Base-by-base conservation (phyloP, 2,113 vertebrate genomes). In the Epinephelus cyanopodus region DNA sequence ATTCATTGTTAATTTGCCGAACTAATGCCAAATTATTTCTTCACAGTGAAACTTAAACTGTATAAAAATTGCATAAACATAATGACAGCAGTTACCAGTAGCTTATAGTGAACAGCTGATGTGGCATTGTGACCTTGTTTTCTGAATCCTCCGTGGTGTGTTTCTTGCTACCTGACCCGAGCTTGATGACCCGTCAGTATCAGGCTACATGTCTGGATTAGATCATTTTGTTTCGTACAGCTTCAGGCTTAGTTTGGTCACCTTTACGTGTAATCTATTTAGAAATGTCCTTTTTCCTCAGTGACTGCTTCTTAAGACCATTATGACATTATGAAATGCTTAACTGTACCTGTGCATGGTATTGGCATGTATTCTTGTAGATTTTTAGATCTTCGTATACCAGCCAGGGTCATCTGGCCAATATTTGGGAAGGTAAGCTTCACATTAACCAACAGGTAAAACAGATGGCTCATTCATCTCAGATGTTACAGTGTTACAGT, bases 401-500 rank as follows among this genome's bases (percentile, higher is more conserved):
- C 60, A 25, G 58, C 17, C 42, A 67, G 18, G 19, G 48, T 71
- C 3, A 56, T 64, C 3, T 56, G 48, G 25, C 25, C 18, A 25
- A 25, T 52, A 53, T 53, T 57, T 68, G 15, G 4, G 4, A 68
- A 54, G 5, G 21, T 70, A 33, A 53, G 17, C n/a, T 42, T 7
- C 27, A 67, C 18, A 47, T 61, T 10, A 18, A 47, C 6, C 18
- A 81, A 53, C 4, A 60, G 6, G n/a, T 19, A 21, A 65, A 58
- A 27, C 27, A 29, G n/a, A 69, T 23, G 10, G 18, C 45, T 21
- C 11, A 56, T 6, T 12, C 0, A 27, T 54, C 19, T 60, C 12
- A 33, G 47, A 75, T 71, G 29, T 19, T 58, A 6, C 21, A 68
- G 18, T 74, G 25, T n/a, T n/a, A 17, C 11, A 48, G 25, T 77